Conservation (phyloP, 2,797 vertebrate species). For the Sebastes cheni region DNA sequence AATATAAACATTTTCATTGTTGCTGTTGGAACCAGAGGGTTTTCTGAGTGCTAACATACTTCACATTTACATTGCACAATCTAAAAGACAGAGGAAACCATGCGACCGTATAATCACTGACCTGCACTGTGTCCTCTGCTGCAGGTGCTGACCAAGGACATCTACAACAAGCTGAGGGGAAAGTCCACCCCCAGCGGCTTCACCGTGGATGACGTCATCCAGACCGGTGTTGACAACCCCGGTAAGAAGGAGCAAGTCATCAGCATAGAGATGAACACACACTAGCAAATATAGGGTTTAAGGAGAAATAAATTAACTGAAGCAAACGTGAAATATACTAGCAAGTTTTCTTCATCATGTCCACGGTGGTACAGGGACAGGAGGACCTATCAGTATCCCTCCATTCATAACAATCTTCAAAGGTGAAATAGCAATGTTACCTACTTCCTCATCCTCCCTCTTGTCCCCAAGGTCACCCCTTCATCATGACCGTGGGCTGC, state of each 20-base stretch:
- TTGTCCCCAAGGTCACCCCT: conserved; percentile 87
- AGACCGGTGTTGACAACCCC: conserved; percentile 95
- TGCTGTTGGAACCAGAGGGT: not conserved
- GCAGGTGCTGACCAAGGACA: conserved; percentile 81
- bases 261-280: not conserved
- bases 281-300: not conserved
- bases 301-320: not conserved
- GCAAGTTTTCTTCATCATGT: not conserved
- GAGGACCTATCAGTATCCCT: not conserved
- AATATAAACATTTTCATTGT: not conserved
- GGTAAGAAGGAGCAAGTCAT: conserved; percentile 73
- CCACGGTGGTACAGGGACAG: not conserved
- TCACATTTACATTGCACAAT: not conserved
- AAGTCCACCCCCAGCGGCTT: conserved; percentile 94
- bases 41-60: not conserved
- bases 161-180: conserved; percentile 88
- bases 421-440: not conserved
- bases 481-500: conserved; percentile 95
- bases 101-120: conserved; percentile 4
- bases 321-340: not conserved
- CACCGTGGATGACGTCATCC: conserved; percentile 92
- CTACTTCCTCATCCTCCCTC: not conserved
- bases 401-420: not conserved
- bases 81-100: not conserved
- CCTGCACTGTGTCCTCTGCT: not conserved